Evolutionary conservation across 37 sponge, comb jelly and placozoan genomes (phyloP).

Genomic region (Hormiphora californensis): DNA sequence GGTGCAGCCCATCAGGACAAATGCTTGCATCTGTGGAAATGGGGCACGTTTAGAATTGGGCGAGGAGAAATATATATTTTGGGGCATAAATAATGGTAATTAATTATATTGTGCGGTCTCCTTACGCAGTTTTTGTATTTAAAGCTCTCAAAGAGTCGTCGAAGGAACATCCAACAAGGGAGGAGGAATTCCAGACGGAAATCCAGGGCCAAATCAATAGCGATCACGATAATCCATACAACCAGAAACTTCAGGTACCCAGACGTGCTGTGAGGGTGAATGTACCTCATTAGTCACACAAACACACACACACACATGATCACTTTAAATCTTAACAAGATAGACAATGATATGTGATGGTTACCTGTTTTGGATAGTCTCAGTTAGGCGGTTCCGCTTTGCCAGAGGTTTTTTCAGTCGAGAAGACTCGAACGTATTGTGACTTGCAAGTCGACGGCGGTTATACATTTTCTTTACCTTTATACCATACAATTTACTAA

Average conservation of each 20-base stretch:
- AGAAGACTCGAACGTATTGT: constrained; percentile 11
- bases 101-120: not conserved
- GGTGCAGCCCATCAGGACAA: constrained; percentile 46
- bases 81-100: not conserved
- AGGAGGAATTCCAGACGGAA: constrained; percentile 39
- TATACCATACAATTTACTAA: not conserved
- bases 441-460: constrained; percentile 36
- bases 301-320: not conserved
- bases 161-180: constrained; percentile 53
- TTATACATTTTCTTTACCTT: not conserved
- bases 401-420: constrained; percentile 40
- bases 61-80: not conserved
- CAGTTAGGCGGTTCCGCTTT: constrained; percentile 10
- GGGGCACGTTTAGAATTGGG: not conserved
- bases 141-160: constrained; percentile 45
- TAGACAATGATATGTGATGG: no score
- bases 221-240: constrained; percentile 41
- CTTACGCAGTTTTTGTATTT: constrained; percentile 53
- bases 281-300: not conserved
- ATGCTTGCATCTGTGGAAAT: constrained; percentile 44
- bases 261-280: not conserved
- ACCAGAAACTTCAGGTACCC: constrained; percentile 47
- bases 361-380: constrained; percentile 23
- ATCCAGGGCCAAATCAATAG: constrained; percentile 35
- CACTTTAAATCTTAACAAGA: no score